Evolutionary conservation across 2,113 vertebrate genomes (phyloP).

Genomic region (Epinephelus fuscoguttatus): DNA sequence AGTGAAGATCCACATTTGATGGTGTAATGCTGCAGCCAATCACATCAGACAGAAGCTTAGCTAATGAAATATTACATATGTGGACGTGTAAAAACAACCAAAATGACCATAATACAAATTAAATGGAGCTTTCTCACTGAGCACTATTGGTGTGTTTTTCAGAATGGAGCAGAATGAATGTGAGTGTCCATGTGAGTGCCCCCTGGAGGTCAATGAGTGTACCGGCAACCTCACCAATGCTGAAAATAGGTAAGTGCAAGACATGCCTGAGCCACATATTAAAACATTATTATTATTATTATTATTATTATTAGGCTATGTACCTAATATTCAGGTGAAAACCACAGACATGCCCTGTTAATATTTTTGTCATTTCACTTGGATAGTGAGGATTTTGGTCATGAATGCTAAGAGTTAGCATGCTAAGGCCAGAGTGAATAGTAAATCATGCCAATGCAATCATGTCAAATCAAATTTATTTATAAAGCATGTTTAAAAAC

Average conservation of each 20-base stretch:
- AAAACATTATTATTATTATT: background rate
- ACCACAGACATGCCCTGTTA: background rate
- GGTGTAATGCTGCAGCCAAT: background rate
- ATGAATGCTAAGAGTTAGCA: background rate
- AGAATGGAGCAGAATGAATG: conserved; percentile 99
- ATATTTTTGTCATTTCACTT: background rate
- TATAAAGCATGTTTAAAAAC: no score
- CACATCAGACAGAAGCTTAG: background rate
- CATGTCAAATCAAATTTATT: background rate
- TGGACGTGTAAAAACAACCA: background rate
- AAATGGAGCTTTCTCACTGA: background rate
- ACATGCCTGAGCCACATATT: background rate
- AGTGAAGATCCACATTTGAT: background rate
- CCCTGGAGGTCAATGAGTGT: conserved; percentile 98
- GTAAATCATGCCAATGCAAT: background rate
- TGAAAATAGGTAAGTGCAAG: conserved; percentile 90
- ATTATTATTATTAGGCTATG: background rate
- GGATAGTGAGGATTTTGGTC: background rate
- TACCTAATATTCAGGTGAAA: no score
- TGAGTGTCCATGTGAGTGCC: conserved; percentile 98
- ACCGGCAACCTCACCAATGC: conserved; percentile 97
- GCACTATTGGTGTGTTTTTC: conserved; percentile 27
- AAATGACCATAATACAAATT: background rate
- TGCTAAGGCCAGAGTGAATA: background rate
- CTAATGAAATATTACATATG: background rate